phyloP scores from a whole-genome alignment of 1,140 invertebrate genomes.

The Drosophila bifasciata region DNA sequence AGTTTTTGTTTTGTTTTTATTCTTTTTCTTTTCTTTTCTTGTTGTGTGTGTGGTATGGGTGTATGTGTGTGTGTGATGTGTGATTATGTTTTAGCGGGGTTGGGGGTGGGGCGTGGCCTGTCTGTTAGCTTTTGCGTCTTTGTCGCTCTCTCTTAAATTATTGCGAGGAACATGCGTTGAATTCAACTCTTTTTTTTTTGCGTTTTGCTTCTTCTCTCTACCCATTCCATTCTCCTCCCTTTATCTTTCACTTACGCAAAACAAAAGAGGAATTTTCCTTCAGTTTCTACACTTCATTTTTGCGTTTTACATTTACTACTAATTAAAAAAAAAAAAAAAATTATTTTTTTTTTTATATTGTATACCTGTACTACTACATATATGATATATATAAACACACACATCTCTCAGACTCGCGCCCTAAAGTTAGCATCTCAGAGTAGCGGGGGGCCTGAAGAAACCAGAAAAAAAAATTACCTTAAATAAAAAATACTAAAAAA shows the following conservation, averaged over 20 bases:
- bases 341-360: conserved; percentile 35
- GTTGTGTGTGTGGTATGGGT: conserved; percentile 3
- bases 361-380: conserved; percentile 23
- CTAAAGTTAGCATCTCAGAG: conserved; percentile 40
- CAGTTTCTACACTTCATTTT: conserved; percentile 1
- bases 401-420: conserved; percentile 34
- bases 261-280: conserved; percentile 18
- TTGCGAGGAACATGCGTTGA: conserved; percentile 81
- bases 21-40: conserved; percentile 21
- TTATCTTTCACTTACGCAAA: conserved; percentile 30
- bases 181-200: conserved; percentile 60
- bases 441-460: conserved; percentile 10
- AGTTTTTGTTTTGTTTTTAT: conserved; percentile 25
- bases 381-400: conserved; percentile 46
- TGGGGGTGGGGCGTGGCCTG: conserved; percentile 12
- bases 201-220: background rate
- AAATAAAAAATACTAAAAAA: conserved; percentile 45
- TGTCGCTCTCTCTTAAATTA: conserved; percentile 75
- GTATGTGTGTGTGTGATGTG: background rate
- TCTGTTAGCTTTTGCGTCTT: conserved; percentile 55
- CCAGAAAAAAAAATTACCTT: conserved; percentile 15
- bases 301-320: conserved; percentile 1
- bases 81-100: too few relatives aligned
- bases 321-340: conserved; percentile 48
- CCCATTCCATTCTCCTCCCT: too few relatives aligned